Evolutionary conservation across 2,113 vertebrate species (phyloP).

Genomic region (Hiodon alosoides): DNA sequence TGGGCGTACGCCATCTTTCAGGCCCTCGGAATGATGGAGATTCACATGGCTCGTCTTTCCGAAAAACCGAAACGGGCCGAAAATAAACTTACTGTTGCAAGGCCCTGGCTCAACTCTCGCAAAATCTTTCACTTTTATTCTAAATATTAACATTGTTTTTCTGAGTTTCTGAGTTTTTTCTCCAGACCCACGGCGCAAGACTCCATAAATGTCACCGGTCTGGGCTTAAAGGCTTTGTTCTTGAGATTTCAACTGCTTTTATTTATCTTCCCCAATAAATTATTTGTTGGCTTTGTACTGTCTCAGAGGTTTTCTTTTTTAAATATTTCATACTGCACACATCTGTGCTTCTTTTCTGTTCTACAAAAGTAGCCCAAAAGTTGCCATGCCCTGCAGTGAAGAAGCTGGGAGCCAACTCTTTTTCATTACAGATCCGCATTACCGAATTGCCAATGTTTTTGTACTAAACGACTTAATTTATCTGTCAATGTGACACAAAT

Average conservation of each 20-base stretch:
- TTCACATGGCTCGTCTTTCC: background rate
- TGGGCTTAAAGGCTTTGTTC: constrained; percentile 51
- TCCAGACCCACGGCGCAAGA: constrained; percentile 17
- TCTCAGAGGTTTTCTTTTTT: constrained; percentile 45
- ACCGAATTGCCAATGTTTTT: background rate
- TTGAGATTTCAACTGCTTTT: constrained; percentile 39
- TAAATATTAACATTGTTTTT: background rate
- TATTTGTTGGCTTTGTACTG: constrained; percentile 52
- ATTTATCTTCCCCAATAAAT: constrained; percentile 58
- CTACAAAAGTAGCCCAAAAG: constrained; percentile 19
- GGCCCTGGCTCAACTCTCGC: background rate
- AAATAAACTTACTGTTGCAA: too few relatives aligned
- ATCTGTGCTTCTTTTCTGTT: constrained; percentile 46
- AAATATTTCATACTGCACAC: constrained; percentile 60
- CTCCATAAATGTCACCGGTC: constrained; percentile 24
- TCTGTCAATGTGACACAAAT: too few relatives aligned
- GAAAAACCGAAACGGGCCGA: too few relatives aligned
- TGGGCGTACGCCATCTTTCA: constrained; percentile 12
- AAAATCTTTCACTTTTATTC: constrained; percentile 9
- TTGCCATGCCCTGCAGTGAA: background rate
- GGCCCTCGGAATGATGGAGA: constrained; percentile 28
- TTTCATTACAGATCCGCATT: constrained; percentile 1
- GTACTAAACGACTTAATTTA: background rate
- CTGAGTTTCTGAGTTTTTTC: too few relatives aligned
- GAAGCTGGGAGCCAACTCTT: background rate